Evolutionary conservation across 2,797 vertebrate species (phyloP), one percentile per base, ranked within the genome.

Genomic region (Tapirus indicus): DNA sequence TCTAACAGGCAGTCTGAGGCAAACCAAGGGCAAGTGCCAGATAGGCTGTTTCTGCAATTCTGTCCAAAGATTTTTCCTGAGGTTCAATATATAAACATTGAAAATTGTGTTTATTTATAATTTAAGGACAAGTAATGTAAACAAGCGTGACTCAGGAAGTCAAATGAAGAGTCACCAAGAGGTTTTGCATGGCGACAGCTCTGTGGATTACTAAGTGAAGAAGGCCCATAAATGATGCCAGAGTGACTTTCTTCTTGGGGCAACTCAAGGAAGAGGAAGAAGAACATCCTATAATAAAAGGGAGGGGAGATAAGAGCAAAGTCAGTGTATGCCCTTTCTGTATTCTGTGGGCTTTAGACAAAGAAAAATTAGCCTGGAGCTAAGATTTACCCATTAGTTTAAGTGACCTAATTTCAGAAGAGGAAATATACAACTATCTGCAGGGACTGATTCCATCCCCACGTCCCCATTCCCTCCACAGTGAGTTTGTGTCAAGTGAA

Each of bases 401-500:
- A 92, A 82, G 21, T 32, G 49, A 68, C 21, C 17, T 25, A 56
- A 69, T 87, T 90, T 75, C 25, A 77, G 49, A 64, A 62, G 29
- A 90, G 23, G 4, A 87, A 75, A 75, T 29, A 68, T 9, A 27
- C 14, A 52, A 10, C 12, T 32, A 4, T n/a, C 47, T 68, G 0
- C 38, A 54, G 44, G 13, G n/a, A 66, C 21, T 29, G 6, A 86
- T 13, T 27, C 69, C 12, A n/a, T 25, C 35, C 17, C n/a, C n/a
- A 75, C 0, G 1, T 29, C 8, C 23, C 68, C 41, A n/a, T 6
- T 0, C 1, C 11, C 17, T 60, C 7, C 12, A 12, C 20, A 7
- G 58, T 44, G 18, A 54, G 25, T 18, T 41, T 75, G 27, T 35
- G 38, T 58, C 35, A 90, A 77, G 8, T 85, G 27, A 64, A 3